Base-by-base conservation (phyloP, 2,113 vertebrate genomes). In the Dendrocopos noguchii region DNA sequence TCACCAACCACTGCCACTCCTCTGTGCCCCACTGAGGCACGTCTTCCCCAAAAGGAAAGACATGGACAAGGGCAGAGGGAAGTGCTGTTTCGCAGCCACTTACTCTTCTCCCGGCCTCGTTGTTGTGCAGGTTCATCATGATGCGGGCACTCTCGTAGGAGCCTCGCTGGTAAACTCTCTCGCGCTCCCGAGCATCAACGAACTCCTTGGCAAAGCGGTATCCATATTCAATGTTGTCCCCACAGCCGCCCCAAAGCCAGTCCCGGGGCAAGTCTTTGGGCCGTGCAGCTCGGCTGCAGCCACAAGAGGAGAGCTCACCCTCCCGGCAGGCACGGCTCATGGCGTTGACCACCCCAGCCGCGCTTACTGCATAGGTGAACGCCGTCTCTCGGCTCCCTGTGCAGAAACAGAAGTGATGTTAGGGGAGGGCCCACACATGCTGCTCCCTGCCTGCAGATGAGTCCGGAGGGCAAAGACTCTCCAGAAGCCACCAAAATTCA, bases 181-280 rank as follows among this genome's bases (percentile, higher is more conserved):
- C 99, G 3, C 99, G 95, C 95, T 99, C 99, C 1, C 99, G 98
- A 5, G 99, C 99, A 1, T 99, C 99, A 93, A 99, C 99, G 31
- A 99, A 99, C 97, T 99, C 99, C 95, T 98, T 99, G 90, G 99
- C 99, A 57, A 99, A 99, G 95, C 99, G 98, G 80, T 99, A 99
- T 36, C 99, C 99, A 0, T 99, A 99, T 87, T 99, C 98, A 31
- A 99, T 98, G 98, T 99, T 99, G 95, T 99, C 99, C 7, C 99
- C 99, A 12, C 99, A 99, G 97, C 99, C 99, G 9, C 99, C 99
- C 99, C 99, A 99, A 84, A 99, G 98, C 99, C 99, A 99, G 97
- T 99, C 99, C 88, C 99, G 97, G 18, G 99, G 99, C 85, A 99
- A 97, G 85, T 99, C 99, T 97, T 99, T 99, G 85, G 99, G 99